Conservation (phyloP, 1,140 invertebrate genomes). For the Anagrus nilaparvatae region DNA sequence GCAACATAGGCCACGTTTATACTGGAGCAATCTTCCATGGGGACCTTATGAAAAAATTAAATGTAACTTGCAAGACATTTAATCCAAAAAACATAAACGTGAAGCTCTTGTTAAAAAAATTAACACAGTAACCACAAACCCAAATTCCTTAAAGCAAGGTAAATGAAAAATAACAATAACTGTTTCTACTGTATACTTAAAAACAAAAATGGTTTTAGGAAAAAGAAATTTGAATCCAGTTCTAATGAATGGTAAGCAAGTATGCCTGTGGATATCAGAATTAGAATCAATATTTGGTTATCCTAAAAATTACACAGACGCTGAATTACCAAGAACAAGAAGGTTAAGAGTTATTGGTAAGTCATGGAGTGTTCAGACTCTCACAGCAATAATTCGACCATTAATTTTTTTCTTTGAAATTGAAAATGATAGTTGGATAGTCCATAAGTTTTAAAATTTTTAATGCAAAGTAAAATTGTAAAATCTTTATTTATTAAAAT, state of each 20-base stretch:
- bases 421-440: no score
- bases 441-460: no score
- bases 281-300: slow-evolving; percentile 52
- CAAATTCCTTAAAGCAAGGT: slow-evolving; percentile 43
- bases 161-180: no score
- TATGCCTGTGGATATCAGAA: slow-evolving; percentile 47
- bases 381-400: slow-evolving; percentile 26
- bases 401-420: no score
- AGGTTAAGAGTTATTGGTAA: slow-evolving; percentile 46
- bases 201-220: no score
- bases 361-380: slow-evolving; percentile 35
- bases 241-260: slow-evolving; percentile 40
- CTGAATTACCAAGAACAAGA: slow-evolving; percentile 38
- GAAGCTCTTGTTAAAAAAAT: slow-evolving; percentile 42
- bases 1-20: slow-evolving; percentile 44
- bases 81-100: slow-evolving; percentile 31
- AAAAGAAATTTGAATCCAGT: slow-evolving; percentile 38
- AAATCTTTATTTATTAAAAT: no score
- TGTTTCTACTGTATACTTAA: no score
- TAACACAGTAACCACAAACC: slow-evolving; percentile 44
- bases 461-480: no score
- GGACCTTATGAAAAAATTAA: slow-evolving; percentile 18
- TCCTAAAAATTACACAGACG: slow-evolving; percentile 50
- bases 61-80: slow-evolving; percentile 25
- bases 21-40: slow-evolving; percentile 51